Evolutionary conservation across 2,113 vertebrate species (phyloP).

Genomic region (Hippoglossus stenolepis): DNA sequence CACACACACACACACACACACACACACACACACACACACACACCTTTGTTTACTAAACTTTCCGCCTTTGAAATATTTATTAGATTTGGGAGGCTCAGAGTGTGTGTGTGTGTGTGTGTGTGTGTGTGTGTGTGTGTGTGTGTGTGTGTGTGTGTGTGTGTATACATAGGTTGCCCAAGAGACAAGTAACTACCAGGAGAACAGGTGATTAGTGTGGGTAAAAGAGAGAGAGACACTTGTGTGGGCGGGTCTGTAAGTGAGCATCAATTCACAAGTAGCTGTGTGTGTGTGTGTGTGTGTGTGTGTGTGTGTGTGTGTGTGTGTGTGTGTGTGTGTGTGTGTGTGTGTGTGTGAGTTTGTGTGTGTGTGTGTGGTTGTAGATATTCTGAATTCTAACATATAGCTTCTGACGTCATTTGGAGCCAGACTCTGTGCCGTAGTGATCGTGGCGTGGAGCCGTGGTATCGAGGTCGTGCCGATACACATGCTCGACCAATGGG

Average conservation of each 20-base stretch:
- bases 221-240: constrained; percentile 15
- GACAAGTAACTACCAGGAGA: constrained; percentile 49
- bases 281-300: constrained; percentile 1
- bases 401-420: too few relatives aligned
- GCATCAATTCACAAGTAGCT: constrained; percentile 8
- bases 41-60: constrained; percentile 80
- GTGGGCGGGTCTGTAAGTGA: constrained; percentile 21
- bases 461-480: too few relatives aligned
- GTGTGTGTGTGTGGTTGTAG: not conserved
- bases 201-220: constrained; percentile 50
- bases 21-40: constrained; percentile 39
- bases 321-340: constrained; percentile 3
- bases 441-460: too few relatives aligned
- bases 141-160: constrained; percentile 37
- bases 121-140: constrained; percentile 7
- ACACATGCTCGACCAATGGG: too few relatives aligned
- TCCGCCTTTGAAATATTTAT: constrained; percentile 81
- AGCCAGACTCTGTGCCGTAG: too few relatives aligned
- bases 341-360: constrained; percentile 3
- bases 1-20: constrained; percentile 44
- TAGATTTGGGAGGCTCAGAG: constrained; percentile 64
- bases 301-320: constrained; percentile 5
- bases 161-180: constrained; percentile 41
- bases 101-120: constrained; percentile 51
- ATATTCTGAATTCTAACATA: not conserved